Base-by-base conservation (phyloP, 2,797 vertebrate genomes). In the Myotis vivesi region DNA sequence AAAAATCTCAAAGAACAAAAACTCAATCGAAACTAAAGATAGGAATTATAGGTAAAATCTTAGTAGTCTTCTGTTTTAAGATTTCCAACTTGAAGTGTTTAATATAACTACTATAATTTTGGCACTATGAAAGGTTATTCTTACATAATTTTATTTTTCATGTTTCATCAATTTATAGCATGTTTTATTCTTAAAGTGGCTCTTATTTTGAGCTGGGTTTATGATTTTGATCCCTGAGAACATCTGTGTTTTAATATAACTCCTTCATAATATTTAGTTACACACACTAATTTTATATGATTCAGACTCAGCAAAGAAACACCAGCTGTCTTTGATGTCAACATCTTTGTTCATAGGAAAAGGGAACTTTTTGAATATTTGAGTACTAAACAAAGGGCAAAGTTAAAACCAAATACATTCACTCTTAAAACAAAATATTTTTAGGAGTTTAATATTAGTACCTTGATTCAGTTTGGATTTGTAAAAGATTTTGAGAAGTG, bases 1-100 rank as follows among this genome's bases (percentile, higher is more conserved):
- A 91, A 96, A 94, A 94, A 85, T 94, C 87, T 96, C 36, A 19
- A 59, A 89, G 80, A 92, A 94, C 38, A 94, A 95, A 96, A 95
- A 59, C 55, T 68, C 53, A 83, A n/a, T 92, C 2, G 9, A 97
- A 97, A 91, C 13, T 75, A 49, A 84, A 90, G 77, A 87, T 0
- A 8, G 9, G 53, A 79, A 75, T 91, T 87, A 41, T 59, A 87
- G 68, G 62, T 96, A 95, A 96, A 95, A 64, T 10, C 17, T 73
- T 89, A 69, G 41, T 89, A 69, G 41, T 93, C 36, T 96, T 94
- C n/a, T 89, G 30, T 77, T 90, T 94, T 92, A 77, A 85, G 46
- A 82, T 94, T 91, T 84, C 69, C 25, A 81, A 92, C 72, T 81
- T 90, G 53, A 91, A 85, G 77, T 80, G 15, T 76, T 92, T 94